A percentile compares a stretch with the other conserved stretches of the same genome.
phyloP scores from a whole-genome alignment of 2,113 vertebrate genomes.

The Chascanopsetta lugubris region DNA sequence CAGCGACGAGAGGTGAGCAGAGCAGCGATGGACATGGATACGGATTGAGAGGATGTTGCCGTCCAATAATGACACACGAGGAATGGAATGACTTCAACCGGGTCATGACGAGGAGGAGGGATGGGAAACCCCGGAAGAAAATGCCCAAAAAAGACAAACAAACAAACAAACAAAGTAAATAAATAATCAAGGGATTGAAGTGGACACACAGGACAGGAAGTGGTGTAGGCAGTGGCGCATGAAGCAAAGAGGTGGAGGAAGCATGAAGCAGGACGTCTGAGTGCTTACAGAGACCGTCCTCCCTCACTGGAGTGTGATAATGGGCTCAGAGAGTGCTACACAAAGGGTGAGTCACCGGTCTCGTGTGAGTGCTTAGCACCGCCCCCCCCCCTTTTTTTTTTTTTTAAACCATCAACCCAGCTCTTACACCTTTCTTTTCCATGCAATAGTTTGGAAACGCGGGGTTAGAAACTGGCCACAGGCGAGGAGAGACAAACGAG shows the following conservation, averaged over 20 bases:
- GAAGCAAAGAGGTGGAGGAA: background rate
- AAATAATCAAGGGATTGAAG: background rate
- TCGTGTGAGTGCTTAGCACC: background rate
- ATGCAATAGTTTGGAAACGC: too few relatives aligned
- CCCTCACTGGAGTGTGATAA: background rate
- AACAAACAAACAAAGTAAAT: too few relatives aligned
- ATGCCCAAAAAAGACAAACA: background rate
- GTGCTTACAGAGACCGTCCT: background rate
- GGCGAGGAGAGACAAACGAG: too few relatives aligned
- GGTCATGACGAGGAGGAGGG: background rate
- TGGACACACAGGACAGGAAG: background rate
- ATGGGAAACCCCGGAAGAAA: background rate
- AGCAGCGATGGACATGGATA: too few relatives aligned
- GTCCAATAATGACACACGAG: too few relatives aligned
- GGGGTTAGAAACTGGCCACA: too few relatives aligned
- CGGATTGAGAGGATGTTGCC: too few relatives aligned
- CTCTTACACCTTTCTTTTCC: background rate
- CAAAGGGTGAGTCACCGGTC: constrained; percentile 16
- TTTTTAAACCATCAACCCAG: background rate
- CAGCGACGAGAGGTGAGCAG: too few relatives aligned
- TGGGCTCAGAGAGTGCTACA: background rate
- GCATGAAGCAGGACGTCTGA: background rate
- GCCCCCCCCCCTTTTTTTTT: background rate
- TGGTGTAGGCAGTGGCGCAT: background rate
- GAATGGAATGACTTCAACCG: too few relatives aligned